phyloP scores from a whole-genome alignment of 2,113 vertebrate genomes.

The Apteryx owenii region DNA sequence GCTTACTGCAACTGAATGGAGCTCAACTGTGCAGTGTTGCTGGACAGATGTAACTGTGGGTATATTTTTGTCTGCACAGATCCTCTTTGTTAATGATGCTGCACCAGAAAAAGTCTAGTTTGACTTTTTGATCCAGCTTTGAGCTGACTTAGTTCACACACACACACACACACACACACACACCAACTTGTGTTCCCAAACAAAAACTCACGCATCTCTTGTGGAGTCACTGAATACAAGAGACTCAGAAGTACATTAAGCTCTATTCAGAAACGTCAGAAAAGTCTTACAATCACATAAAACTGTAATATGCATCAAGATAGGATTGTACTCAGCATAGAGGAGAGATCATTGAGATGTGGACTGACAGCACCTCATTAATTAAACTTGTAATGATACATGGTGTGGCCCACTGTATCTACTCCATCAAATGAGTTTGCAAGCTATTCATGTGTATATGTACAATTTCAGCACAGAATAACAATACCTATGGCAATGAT shows the following conservation, averaged over 20 bases:
- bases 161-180: not conserved
- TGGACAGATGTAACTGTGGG: not conserved
- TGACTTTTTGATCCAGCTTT: not conserved
- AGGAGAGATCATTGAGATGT: not conserved
- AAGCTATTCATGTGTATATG: not conserved
- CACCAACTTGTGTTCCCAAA: not conserved
- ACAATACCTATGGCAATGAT: not conserved
- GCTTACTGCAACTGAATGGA: not conserved
- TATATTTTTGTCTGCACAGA: not conserved
- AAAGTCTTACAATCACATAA: not conserved
- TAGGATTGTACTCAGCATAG: not conserved
- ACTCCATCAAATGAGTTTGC: not conserved
- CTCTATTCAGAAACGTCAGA: not conserved
- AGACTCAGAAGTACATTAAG: not conserved
- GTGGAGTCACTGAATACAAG: not conserved
- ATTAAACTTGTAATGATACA: not conserved
- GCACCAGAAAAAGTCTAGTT: not conserved
- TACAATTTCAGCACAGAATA: not conserved
- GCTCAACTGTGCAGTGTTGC: not conserved
- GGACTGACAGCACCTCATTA: not conserved
- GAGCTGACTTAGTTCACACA: not conserved
- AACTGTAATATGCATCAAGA: not conserved
- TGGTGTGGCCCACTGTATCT: not conserved
- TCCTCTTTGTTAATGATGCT: not conserved
- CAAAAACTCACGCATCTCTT: not conserved